These are phyloP conservation scores for Neodiprion virginianus DNA, from an alignment of 1,140 invertebrate genomes.

Conservation along the genomic window DNA sequence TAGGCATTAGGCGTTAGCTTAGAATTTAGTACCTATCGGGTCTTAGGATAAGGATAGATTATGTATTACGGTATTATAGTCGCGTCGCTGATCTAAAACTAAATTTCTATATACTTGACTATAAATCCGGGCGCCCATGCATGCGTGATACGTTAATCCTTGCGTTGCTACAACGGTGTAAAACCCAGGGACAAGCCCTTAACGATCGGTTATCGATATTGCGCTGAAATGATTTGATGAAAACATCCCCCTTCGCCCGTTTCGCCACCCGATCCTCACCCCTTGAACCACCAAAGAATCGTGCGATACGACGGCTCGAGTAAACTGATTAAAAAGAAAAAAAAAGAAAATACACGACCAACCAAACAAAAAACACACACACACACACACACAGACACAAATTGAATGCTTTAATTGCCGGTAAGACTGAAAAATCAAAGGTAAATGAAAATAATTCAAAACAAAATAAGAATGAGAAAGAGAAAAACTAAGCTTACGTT, in stretches of 20 bases:
- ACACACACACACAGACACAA: not conserved
- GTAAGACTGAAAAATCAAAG: conserved; percentile 47
- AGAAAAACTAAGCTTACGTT: conserved; percentile 20
- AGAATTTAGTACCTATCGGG: not conserved
- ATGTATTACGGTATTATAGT: not conserved
- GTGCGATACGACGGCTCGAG: not conserved
- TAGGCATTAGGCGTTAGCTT: no score
- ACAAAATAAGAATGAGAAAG: conserved; percentile 35
- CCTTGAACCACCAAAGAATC: not conserved
- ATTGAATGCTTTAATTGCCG: conserved; percentile 29
- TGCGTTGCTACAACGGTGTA: not conserved
- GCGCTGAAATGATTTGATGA: not conserved
- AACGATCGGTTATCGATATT: not conserved
- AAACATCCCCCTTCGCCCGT: not conserved
- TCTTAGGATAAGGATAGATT: not conserved
- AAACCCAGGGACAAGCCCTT: not conserved
- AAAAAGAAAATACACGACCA: not conserved
- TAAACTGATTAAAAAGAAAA: not conserved
- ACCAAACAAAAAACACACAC: no score
- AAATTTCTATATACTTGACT: not conserved
- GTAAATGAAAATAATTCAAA: not conserved
- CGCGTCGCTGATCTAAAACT: not conserved
- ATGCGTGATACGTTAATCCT: not conserved
- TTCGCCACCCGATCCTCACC: no score
- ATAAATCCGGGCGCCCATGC: not conserved